Percentiles rank a stretch among this genome's conserved stretches.
These are phyloP conservation scores for Spisula solida DNA, from an alignment of 2,888 invertebrate species.

Conservation along the genomic window DNA sequence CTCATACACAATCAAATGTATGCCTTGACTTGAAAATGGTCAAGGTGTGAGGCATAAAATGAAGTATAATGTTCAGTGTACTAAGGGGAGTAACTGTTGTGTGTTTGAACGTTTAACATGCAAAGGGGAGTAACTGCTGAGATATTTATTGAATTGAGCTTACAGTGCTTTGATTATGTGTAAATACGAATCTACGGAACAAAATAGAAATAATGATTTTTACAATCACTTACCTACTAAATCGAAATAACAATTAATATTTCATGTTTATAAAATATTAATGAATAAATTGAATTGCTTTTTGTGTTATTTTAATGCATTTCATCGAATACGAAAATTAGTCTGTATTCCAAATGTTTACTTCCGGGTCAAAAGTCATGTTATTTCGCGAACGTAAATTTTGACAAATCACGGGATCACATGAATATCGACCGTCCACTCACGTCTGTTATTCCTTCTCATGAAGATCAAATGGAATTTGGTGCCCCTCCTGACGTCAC, in stretches of 20 bases:
- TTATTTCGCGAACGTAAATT: conserved; percentile 44
- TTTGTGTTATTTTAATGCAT: too few species aligned
- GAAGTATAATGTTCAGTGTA: too few species aligned
- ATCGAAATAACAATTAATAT: neutral
- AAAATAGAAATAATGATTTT: neutral
- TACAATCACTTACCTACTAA: neutral
- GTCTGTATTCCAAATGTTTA: neutral
- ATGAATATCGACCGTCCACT: conserved; percentile 65
- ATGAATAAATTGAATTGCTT: too few species aligned
- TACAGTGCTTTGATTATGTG: neutral
- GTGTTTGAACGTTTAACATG: too few species aligned
- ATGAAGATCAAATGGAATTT: conserved; percentile 68
- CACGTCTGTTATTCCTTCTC: conserved; percentile 53
- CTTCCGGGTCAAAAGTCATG: conserved; percentile 56
- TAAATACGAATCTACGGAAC: neutral
- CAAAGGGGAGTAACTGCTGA: too few species aligned
- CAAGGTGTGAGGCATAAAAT: too few species aligned
- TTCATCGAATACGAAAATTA: neutral
- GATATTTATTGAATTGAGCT: neutral
- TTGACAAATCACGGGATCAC: conserved; percentile 57
- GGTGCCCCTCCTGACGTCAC: conserved; percentile 83
- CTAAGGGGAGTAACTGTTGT: too few species aligned
- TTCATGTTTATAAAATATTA: too few species aligned
- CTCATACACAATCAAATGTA: too few species aligned
- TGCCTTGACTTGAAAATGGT: too few species aligned